phyloP scores from a whole-genome alignment of 2,113 vertebrate species.

The Desmodus rotundus region DNA sequence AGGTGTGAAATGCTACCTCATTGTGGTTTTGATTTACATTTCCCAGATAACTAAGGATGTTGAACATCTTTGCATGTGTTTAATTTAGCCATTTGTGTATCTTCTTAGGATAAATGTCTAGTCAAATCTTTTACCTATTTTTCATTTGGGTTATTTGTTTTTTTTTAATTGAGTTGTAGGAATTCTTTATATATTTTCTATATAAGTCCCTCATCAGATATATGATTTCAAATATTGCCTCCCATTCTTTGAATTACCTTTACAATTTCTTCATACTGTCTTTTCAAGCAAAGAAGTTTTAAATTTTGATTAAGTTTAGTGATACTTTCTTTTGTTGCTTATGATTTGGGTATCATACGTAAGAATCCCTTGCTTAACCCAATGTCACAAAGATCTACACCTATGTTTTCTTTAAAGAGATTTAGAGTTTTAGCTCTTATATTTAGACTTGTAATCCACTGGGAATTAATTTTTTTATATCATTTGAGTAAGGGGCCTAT shows the following conservation, averaged over 20 bases:
- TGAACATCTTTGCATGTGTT: neutral
- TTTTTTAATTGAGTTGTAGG: neutral
- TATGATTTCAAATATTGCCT: neutral
- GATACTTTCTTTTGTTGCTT: neutral
- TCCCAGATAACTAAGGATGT: neutral
- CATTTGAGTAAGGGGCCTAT: neutral
- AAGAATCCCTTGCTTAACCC: neutral
- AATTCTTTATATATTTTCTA: neutral
- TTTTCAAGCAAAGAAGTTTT: neutral
- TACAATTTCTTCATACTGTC: neutral
- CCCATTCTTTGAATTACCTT: neutral
- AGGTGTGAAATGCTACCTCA: neutral
- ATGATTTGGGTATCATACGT: neutral
- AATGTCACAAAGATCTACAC: neutral
- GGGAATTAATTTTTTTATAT: neutral
- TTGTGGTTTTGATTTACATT: slow-evolving; percentile 21
- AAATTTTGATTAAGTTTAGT: neutral
- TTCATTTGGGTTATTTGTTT: neutral
- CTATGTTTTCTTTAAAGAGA: neutral
- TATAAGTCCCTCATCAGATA: neutral
- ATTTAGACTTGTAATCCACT: neutral
- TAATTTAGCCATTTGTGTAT: neutral
- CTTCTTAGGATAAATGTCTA: neutral
- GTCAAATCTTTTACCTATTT: neutral
- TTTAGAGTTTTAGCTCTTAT: neutral